Base-by-base conservation (phyloP, 2,888 invertebrate genomes). In the Schizaphis graminum region DNA sequence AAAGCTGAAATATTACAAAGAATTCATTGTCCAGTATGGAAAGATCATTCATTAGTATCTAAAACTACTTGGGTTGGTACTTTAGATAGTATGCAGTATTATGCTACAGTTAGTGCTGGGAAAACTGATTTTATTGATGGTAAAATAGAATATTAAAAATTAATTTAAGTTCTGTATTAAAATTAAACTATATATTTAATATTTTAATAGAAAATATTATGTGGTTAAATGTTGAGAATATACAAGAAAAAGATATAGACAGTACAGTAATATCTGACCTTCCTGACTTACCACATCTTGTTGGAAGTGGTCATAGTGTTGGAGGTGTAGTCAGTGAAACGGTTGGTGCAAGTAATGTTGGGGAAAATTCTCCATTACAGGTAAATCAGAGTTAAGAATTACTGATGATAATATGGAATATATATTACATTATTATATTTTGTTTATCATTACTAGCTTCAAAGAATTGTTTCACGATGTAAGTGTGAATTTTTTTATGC, bases 401-500 rank as follows among this genome's bases (percentile, higher is more conserved):
- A 89, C 44, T 89, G 44, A 87, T 91, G 94, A n/a, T 53, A 53
- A n/a, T 53, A 53, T 87, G 21, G 21, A 77, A 41, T n/a, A 56
- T 57, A 89, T 57, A 89, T 21, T 61, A 67, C 2, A 21, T 44
- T 86, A 92, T 86, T 77, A 24, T 88, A 67, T 35, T 77, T 94
- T 96, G 97, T 77, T 21, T 8, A 35, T 77, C 16, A 35, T 77
- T 35, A 8, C 90, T 96, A 99, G 97, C 96, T 99, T 44, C 99
- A 99, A 96, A 97, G 99, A 94, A 99, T 99, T 95, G 99, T 99
- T 61, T 95, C 95, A 0, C 94, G 95, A 47, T 95, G 99, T 96
- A 98, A 98, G 95, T 99, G 99, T 96, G 99, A 99, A 96, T 99
- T 99, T 96, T 99, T 99, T 96, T 99, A 99, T 96, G 98, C 98